These are phyloP conservation scores for Cephus rjabovi DNA, from an alignment of 2,888 invertebrate species.

Conservation along the genomic window DNA sequence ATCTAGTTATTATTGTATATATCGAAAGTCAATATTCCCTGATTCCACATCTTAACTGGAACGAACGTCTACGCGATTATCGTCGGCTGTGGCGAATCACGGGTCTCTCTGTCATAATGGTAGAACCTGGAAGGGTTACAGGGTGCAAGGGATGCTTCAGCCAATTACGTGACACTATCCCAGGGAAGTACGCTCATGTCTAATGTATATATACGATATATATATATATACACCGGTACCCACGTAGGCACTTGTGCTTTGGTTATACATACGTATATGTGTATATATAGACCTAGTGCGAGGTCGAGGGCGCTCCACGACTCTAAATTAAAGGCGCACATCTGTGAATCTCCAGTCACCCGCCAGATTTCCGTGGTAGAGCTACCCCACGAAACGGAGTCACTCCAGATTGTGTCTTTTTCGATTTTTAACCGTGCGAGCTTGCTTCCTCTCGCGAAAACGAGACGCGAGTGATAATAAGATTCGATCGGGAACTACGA, in stretches of 20 bases:
- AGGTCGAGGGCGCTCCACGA: conserved; percentile 62
- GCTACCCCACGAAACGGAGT: conserved; percentile 1
- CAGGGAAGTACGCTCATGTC: conserved; percentile 1
- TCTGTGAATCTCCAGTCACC: conserved; percentile 62
- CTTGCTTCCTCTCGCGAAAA: not conserved
- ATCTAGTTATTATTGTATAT: no score
- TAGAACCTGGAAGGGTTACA: not conserved
- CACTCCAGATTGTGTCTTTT: not conserved
- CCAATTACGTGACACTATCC: conserved; percentile 25
- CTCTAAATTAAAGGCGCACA: conserved; percentile 64
- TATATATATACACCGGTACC: conserved; percentile 21
- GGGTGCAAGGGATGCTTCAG: conserved; percentile 1
- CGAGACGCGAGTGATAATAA: not conserved
- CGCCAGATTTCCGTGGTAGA: conserved; percentile 54
- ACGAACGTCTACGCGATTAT: not conserved
- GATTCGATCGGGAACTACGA: not conserved
- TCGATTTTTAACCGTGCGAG: not conserved
- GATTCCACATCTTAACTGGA: not conserved
- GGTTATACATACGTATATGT: conserved; percentile 19
- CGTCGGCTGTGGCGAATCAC: not conserved
- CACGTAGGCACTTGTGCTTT: conserved; percentile 19
- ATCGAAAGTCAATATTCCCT: not conserved
- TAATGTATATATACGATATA: not conserved
- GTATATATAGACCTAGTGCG: conserved; percentile 37
- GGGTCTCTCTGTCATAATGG: not conserved